Percentiles rank a stretch among this genome's conserved stretches.
phyloP scores from a whole-genome alignment of 2,113 vertebrate species.

The Struthio camelus region DNA sequence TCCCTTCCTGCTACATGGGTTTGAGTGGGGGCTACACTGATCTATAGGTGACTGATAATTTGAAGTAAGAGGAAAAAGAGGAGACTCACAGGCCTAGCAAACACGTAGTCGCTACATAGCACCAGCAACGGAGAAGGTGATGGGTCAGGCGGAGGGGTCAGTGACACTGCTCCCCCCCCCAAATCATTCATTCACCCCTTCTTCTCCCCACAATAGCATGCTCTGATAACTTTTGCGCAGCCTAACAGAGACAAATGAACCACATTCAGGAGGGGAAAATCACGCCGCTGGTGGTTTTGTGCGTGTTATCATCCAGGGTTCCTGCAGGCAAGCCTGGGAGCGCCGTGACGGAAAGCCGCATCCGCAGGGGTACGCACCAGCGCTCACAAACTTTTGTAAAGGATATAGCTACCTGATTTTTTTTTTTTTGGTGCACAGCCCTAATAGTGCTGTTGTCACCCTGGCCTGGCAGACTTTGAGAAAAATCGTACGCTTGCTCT shows the following conservation, averaged over 20 bases:
- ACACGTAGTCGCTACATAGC: neutral
- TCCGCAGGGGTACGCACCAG: rapidly evolving
- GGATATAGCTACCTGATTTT: neutral
- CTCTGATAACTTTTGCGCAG: neutral
- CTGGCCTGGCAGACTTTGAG: neutral
- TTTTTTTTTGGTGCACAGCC: neutral
- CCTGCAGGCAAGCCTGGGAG: neutral
- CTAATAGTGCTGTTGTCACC: rapidly evolving
- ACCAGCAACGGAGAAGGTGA: neutral
- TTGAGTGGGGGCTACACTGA: neutral
- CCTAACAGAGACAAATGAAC: rapidly evolving
- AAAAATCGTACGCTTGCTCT: neutral
- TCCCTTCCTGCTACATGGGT: neutral
- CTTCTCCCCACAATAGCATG: rapidly evolving
- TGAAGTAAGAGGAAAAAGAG: neutral
- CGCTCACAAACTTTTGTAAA: neutral
- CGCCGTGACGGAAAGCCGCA: neutral
- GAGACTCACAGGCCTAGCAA: neutral
- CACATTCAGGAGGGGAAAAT: neutral
- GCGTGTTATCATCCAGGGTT: neutral
- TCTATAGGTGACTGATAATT: neutral
- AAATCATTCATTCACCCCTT: neutral
- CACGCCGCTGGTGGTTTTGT: rapidly evolving
- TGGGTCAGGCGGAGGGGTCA: neutral
- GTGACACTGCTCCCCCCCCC: neutral